A percentile compares a stretch with the other conserved stretches of the same genome.
Conservation (phyloP, 2,888 invertebrate genomes). For the Eupithecia centaureata region DNA sequence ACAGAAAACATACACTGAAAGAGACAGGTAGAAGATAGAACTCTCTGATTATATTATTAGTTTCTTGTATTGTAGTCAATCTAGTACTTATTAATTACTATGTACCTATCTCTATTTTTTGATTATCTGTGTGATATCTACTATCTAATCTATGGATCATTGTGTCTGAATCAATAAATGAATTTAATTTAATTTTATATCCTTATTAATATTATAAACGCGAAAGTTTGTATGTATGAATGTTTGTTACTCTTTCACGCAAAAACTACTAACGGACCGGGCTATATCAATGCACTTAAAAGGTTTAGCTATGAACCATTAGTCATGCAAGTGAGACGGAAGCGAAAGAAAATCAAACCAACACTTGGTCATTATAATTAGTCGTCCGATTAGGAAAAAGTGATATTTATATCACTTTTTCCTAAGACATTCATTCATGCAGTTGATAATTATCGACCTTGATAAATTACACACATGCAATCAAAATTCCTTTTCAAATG, state of each 20-base stretch:
- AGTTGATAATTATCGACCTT: conserved; percentile 5
- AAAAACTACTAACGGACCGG: no score
- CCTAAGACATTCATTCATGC: neutral
- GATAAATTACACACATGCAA: neutral
- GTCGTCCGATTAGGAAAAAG: no score
- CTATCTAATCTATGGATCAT: no score
- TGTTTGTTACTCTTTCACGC: no score
- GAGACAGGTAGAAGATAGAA: neutral
- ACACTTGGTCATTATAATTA: neutral
- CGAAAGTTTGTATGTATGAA: no score
- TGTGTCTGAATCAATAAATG: no score
- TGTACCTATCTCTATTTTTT: no score
- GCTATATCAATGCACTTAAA: neutral
- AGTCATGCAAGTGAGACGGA: neutral
- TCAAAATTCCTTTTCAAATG: neutral
- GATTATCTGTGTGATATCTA: no score
- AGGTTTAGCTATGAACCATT: neutral
- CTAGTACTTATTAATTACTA: no score
- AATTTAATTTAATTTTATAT: no score
- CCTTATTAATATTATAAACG: no score
- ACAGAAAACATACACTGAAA: neutral
- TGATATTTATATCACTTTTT: neutral
- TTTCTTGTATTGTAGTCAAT: no score
- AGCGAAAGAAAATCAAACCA: neutral
- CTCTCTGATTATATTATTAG: neutral